Evolutionary conservation across 2,797 vertebrate species (phyloP), one percentile per base, ranked within the genome.

Genomic region (Clarias platycephalus): DNA sequence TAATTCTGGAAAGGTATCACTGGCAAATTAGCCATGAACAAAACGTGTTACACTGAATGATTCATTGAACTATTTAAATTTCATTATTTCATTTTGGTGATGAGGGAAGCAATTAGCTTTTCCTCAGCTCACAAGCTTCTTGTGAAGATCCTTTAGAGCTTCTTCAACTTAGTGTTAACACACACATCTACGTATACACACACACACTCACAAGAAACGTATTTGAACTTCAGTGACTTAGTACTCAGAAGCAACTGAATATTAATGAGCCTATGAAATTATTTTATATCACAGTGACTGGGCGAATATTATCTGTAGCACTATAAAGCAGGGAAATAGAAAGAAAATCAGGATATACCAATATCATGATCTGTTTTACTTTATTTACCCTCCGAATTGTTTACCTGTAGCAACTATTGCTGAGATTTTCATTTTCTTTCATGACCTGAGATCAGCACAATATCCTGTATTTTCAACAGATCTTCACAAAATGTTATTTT

Each of bases 11-110:
- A 90, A 90, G 86, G 63, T 82, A 89, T 91, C 89, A 85, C 87
- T 88, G 91, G 91, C 86, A 88, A 89, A 90, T 90, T 89, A 89
- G 81, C 89, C 80, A 87, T 93, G 89, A 91, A 92, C 88, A 89
- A 88, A 92, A 91, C 89, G 85, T 87, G 84, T 26, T 64, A 91
- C 87, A 91, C 84, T 87, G 82, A 91, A 87, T 89, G 87, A 91
- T 90, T 92, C 88, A 84, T 87, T 90, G 85, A 82, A 77, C 18
- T 71, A 88, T 90, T 79, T 84, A 81, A 84, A 76, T 85, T 90
- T 91, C 88, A 93, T 93, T 89, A 90, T 86, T 84, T 83, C 57
- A 89, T 87, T 89, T 81, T 71, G 67, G 55, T 81, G 80, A 83
- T 64, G 86, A 78, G 86, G 49, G 75, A 87, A 44, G 76, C 84